A percentile compares a stretch with the other conserved stretches of the same genome.
These are phyloP conservation scores for Phenganax stokvisi DNA, from an alignment of 92 coral and sea anemone species.

Conservation along the genomic window DNA sequence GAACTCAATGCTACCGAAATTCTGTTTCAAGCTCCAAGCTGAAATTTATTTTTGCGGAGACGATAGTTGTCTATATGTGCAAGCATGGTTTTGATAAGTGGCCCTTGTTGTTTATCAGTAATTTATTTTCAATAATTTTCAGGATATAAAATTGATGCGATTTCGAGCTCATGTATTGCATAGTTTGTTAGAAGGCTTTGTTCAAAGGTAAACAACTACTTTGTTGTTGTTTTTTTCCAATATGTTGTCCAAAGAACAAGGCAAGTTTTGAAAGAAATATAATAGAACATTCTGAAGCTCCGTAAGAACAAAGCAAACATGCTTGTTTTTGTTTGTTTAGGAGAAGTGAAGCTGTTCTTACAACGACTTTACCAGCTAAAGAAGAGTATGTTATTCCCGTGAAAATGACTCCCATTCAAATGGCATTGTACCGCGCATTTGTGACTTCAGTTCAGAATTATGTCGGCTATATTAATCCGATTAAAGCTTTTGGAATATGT, in stretches of 20 bases:
- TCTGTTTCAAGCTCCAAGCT: too few species aligned
- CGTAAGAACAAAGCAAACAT: background rate
- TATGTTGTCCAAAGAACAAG: too few species aligned
- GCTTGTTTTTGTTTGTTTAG: slow-evolving; percentile 38
- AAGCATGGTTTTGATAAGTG: background rate
- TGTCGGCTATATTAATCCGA: slow-evolving; percentile 79
- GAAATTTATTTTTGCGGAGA: too few species aligned
- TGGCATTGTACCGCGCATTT: slow-evolving; percentile 66
- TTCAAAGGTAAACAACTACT: slow-evolving; percentile 63
- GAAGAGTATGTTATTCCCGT: slow-evolving; percentile 77
- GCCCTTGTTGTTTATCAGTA: background rate
- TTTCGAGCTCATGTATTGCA: slow-evolving; percentile 90
- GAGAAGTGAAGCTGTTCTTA: slow-evolving; percentile 83
- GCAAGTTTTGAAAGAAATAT: too few species aligned
- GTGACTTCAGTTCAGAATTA: slow-evolving; percentile 51
- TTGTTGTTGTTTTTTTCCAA: background rate
- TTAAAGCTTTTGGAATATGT: slow-evolving; percentile 79
- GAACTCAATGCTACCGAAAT: too few species aligned
- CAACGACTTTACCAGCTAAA: slow-evolving; percentile 62
- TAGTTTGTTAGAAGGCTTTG: slow-evolving; percentile 90
- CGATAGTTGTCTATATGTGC: too few species aligned
- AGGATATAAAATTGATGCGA: slow-evolving; percentile 85
- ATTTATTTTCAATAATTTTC: background rate
- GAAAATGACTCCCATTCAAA: slow-evolving; percentile 70
- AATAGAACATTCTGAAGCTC: background rate